These are phyloP conservation scores for Artibeus lituratus DNA, from an alignment of 2,797 vertebrate species.

Conservation along the genomic window DNA sequence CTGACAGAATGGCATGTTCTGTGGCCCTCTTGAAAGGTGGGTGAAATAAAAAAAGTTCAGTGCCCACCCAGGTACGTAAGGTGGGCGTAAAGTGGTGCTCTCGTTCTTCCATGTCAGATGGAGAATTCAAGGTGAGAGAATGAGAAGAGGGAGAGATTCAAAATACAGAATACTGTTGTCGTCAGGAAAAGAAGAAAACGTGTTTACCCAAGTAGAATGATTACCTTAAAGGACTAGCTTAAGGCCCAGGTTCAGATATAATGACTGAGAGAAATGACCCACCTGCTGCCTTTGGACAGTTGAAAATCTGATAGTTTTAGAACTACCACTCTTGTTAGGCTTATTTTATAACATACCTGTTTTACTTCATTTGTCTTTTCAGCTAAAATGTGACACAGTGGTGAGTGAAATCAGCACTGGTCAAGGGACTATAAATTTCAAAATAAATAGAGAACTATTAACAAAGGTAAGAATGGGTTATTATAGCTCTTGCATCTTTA, in stretches of 20 bases:
- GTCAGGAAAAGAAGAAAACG: background rate
- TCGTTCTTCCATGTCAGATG: background rate
- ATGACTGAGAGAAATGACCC: background rate
- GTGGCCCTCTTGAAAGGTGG: background rate
- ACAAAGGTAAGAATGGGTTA: slow-evolving; percentile 86
- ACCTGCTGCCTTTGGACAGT: background rate
- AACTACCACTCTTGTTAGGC: background rate
- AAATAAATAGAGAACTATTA: slow-evolving; percentile 88
- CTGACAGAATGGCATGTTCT: background rate
- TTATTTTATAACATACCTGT: background rate
- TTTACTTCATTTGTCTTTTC: slow-evolving; percentile 58
- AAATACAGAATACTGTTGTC: background rate
- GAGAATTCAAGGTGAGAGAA: background rate
- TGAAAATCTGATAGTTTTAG: background rate
- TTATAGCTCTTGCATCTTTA: background rate
- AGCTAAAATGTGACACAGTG: slow-evolving; percentile 89
- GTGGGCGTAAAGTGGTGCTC: background rate
- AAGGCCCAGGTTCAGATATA: background rate
- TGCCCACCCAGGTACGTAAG: background rate
- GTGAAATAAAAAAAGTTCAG: background rate
- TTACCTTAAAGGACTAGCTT: background rate
- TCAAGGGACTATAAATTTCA: slow-evolving; percentile 88
- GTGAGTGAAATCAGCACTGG: slow-evolving; percentile 87
- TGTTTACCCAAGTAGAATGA: background rate
- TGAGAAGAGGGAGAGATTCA: background rate